Evolutionary conservation across 2,113 vertebrate species (phyloP), one percentile per base, ranked within the genome.

Genomic region (Sinocyclocheilus anshuiensis): DNA sequence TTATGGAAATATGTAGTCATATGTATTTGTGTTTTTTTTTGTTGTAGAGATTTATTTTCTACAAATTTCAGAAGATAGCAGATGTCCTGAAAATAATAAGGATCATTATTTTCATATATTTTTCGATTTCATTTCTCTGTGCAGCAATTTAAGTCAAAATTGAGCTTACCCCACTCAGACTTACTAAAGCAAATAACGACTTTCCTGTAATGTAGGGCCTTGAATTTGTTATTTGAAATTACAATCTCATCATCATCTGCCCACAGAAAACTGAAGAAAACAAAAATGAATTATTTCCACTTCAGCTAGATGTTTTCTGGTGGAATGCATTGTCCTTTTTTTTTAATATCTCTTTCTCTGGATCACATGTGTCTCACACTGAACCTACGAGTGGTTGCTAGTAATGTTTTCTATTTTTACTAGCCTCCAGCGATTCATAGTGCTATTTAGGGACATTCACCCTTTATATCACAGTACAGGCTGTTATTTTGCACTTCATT

Each of bases 361-460:
- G 1, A 20, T 55, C 18, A 20, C 53, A 55, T 55, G 53, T 57
- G 26, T 5, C 76, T 36, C 29, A 33, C 76, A 61, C 11, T 26
- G 61, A 67, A 65, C 39, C 79, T 26, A 24, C 24, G 16, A 76
- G 77, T 79, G 77, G 29, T n/a, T 80, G 11, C 33, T 80, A 24
- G 20, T 63, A 61, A 39, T 61, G 36, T 42, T 39, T 61, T 81
- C 79, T 81, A 81, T 81, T 81, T 81, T 81, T 26, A 48, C 59
- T 9, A 81, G 79, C 36, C 59, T 65, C 15, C 42, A 29, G 77
- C 53, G 80, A 82, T 82, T 82, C 63, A 82, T 13, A 33, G 63
- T 53, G 45, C 20, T 81, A 81, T 81, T 65, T 45, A 65, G 59
- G 48, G 45, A 36, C 6, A 4, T 50, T 50, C 36, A 77, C 12